Percentiles rank a stretch among this genome's conserved stretches.
Conservation (phyloP, 2,888 invertebrate genomes). For the Pollenia amentaria region DNA sequence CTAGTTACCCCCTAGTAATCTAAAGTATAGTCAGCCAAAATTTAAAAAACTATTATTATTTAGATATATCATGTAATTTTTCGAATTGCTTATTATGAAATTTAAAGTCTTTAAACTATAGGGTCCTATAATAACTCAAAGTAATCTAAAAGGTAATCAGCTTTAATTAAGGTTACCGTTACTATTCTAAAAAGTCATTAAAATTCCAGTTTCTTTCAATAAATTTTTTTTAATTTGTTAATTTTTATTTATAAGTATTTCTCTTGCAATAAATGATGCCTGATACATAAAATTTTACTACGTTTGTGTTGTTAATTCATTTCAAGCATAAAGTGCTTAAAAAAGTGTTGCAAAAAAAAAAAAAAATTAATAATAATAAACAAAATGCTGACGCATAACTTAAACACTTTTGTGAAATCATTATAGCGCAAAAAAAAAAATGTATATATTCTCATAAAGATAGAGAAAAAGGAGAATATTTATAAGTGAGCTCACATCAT, state of each 20-base stretch:
- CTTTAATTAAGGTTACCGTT: too few species aligned
- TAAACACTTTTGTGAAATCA: slow-evolving; percentile 68
- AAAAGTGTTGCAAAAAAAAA: slow-evolving; percentile 53
- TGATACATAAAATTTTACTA: slow-evolving; percentile 37
- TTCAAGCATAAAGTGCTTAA: slow-evolving; percentile 59
- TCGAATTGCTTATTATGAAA: too few species aligned
- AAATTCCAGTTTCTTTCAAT: too few species aligned
- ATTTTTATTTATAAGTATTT: not conserved
- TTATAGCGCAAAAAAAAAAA: slow-evolving; percentile 27
- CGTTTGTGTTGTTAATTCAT: slow-evolving; percentile 57
- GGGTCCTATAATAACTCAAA: too few species aligned
- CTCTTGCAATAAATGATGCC: not conserved
- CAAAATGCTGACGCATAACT: slow-evolving; percentile 72
- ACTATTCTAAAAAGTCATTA: too few species aligned
- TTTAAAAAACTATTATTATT: too few species aligned
- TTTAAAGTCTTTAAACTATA: too few species aligned
- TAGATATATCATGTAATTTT: too few species aligned
- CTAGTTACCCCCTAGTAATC: too few species aligned
- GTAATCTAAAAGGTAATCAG: too few species aligned
- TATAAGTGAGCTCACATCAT: slow-evolving; percentile 38
- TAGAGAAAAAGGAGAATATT: not conserved
- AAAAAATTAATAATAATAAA: slow-evolving; percentile 2
- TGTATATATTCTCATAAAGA: not conserved
- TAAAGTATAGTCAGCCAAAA: too few species aligned
- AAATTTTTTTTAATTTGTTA: too few species aligned